Base-by-base conservation (phyloP, 2,888 invertebrate species). In the Amphiduros pacificus region DNA sequence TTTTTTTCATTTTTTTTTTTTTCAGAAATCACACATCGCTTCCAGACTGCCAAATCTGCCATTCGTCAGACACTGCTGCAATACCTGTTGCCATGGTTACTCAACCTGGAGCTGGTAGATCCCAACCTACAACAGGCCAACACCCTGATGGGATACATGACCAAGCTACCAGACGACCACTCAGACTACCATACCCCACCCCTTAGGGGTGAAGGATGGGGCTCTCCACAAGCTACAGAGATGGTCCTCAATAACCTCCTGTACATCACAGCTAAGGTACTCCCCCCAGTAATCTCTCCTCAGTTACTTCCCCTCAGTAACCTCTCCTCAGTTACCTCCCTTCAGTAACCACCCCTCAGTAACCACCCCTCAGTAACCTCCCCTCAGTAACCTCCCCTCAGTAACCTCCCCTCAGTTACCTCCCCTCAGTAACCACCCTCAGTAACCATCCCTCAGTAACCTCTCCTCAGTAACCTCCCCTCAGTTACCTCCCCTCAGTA, bases 161-260 rank as follows among this genome's bases (percentile, higher is more conserved):
- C 72, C 29, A 73, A 80, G 50, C 68, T 78, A 56, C 74, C 74
- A 36, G 81, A 89, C 88, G 89, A 89, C 77, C 86, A 86, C 83
- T 87, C 85, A 65, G 78, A 81, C 54, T 73, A 73, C 14, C 72
- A 88, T 56, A 75, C 79, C 56, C 78, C 82, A 0, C 87, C 90
- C 44, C 88, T 90, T 59, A 87, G 92, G 22, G 88, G 93, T 56
- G 95, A 96, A 81, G 98, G 98, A 0, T 96, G 98, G 88, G 99
- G 99, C 49, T 96, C 96, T 0, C 93, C 93, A 0, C 97, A 98
- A 84, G 98, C 98, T n/a, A 99, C 98, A 0, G 98, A 99, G 85
- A 96, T 99, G 94, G 94, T 99, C 54, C 87, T 99, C 66, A 99
- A 99, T 83, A 99, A 99, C 85, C 89, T 99, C 24, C 94, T 99